These are phyloP conservation scores for Chloroceryle inda DNA, from an alignment of 2,797 vertebrate species.

Conservation along the genomic window DNA sequence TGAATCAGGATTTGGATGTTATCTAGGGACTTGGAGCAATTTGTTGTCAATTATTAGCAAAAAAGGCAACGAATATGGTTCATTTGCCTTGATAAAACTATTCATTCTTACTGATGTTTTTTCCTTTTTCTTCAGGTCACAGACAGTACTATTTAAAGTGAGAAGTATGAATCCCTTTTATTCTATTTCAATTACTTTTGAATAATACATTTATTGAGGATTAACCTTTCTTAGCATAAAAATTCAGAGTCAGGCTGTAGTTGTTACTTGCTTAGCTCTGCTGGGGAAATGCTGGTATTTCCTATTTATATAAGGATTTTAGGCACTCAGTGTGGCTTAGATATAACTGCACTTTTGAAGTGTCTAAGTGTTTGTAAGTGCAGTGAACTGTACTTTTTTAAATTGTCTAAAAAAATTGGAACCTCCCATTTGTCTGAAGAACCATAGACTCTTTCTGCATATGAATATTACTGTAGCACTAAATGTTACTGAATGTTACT, in stretches of 20 bases:
- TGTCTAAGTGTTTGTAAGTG: not conserved
- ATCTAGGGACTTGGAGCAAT: not conserved
- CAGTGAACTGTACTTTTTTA: too few relatives aligned
- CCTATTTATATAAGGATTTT: not conserved
- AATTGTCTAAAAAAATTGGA: not conserved
- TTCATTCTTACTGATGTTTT: not conserved
- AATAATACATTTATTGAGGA: not conserved
- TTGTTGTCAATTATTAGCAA: not conserved
- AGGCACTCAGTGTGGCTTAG: not conserved
- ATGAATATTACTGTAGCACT: not conserved
- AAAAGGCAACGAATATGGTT: not conserved
- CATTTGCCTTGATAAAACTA: not conserved
- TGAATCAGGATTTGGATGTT: not conserved
- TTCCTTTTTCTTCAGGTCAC: not conserved
- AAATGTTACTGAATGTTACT: not conserved
- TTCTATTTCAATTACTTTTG: not conserved
- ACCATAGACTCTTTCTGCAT: not conserved
- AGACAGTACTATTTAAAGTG: not conserved
- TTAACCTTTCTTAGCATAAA: not conserved
- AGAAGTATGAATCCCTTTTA: not conserved
- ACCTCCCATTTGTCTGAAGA: not conserved
- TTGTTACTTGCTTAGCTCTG: not conserved
- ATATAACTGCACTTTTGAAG: not conserved
- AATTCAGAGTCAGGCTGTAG: not conserved
- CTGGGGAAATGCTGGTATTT: not conserved